Conservation (phyloP, 2,113 vertebrate species). For the Cettia cetti region DNA sequence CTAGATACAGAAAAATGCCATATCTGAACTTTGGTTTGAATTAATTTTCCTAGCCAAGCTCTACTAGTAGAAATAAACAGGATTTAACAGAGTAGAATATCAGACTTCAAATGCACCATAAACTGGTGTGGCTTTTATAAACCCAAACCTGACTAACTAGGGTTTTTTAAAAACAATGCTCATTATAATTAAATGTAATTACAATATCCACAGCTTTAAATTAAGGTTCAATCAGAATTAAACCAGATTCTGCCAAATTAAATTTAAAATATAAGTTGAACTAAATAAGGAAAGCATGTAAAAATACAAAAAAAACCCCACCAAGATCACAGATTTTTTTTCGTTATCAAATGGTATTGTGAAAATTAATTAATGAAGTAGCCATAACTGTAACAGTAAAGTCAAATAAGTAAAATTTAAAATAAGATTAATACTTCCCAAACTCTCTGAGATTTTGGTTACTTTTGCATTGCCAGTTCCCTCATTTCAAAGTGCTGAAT, state of each 20-base stretch:
- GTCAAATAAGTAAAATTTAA: background rate
- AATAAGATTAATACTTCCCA: background rate
- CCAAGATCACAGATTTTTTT: background rate
- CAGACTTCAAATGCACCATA: background rate
- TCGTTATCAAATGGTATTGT: background rate
- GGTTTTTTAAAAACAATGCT: background rate
- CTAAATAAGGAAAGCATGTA: background rate
- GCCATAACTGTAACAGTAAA: background rate
- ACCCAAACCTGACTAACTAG: background rate
- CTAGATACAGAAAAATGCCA: background rate
- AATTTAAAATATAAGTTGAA: background rate
- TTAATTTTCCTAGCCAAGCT: background rate
- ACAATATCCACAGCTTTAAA: background rate
- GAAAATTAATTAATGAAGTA: background rate
- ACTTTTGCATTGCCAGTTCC: background rate
- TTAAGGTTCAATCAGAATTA: background rate
- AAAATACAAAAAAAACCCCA: background rate
- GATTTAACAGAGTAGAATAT: background rate
- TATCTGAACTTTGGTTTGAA: background rate
- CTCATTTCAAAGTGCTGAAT: background rate
- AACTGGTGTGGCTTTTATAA: background rate
- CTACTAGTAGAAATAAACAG: background rate
- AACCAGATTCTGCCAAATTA: background rate
- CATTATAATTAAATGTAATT: constrained; percentile 7
- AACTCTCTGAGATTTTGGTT: background rate